Conservation (phyloP, 2,888 invertebrate species). For the Disparrhopalites patrizii region DNA sequence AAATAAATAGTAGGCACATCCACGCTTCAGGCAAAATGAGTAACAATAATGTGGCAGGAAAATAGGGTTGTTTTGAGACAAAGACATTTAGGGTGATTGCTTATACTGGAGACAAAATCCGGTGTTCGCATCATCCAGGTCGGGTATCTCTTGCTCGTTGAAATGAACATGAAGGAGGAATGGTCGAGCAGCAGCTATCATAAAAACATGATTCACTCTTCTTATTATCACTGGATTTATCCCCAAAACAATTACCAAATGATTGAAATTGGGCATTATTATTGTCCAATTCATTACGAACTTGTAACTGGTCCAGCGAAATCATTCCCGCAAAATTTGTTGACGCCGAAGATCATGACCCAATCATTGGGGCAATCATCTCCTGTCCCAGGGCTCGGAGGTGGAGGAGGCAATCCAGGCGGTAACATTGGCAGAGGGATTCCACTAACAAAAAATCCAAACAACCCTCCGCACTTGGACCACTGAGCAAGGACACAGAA, state of each 20-base stretch:
- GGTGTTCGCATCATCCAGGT: conserved; percentile 29
- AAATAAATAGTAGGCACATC: too few relatives aligned
- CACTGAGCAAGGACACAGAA: not conserved
- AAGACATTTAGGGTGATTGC: conserved; percentile 36
- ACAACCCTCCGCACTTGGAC: conserved; percentile 12
- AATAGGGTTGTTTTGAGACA: too few relatives aligned
- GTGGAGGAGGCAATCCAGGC: not conserved
- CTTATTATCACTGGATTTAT: too few relatives aligned
- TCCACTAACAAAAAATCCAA: conserved; percentile 22
- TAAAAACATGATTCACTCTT: too few relatives aligned
- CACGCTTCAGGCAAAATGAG: too few relatives aligned
- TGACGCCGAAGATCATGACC: conserved; percentile 39
- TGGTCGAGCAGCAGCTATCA: conserved; percentile 36
- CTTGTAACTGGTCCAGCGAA: conserved; percentile 33
- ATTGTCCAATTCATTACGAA: conserved; percentile 15
- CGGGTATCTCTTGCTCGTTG: conserved; percentile 32
- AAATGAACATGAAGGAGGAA: conserved; percentile 43
- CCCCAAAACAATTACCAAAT: not conserved
- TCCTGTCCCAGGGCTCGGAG: conserved; percentile 14
- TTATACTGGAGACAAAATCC: conserved; percentile 41
- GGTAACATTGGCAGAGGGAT: conserved; percentile 17
- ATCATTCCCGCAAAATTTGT: conserved; percentile 42
- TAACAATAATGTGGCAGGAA: too few relatives aligned
- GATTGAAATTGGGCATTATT: not conserved
- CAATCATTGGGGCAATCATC: conserved; percentile 34